Conservation (phyloP, 2,888 invertebrate species). For the Neocrepidodera transversa region DNA sequence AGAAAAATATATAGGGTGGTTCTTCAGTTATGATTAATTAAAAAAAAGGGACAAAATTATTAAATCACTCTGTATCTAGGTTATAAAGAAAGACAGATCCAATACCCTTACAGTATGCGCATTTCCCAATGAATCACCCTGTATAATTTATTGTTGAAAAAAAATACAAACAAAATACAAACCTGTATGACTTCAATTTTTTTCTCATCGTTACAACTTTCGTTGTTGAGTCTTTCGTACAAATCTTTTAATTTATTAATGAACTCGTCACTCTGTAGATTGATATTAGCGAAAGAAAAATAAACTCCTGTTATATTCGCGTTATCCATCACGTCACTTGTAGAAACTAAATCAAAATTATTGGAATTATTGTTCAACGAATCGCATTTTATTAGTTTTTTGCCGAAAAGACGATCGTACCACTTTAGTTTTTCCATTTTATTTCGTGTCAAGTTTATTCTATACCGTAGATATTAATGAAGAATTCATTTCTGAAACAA, state of each 20-base stretch:
- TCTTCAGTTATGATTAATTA: too few relatives aligned
- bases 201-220: constrained; percentile 51
- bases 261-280: constrained; percentile 72
- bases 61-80: too few relatives aligned
- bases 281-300: constrained; percentile 75
- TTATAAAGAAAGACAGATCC: too few relatives aligned
- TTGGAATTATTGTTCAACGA: constrained; percentile 55
- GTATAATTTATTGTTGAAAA: too few relatives aligned
- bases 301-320: constrained; percentile 70
- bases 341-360: constrained; percentile 61
- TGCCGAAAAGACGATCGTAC: constrained; percentile 69
- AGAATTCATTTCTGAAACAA: constrained; percentile 13
- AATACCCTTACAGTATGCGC: too few relatives aligned
- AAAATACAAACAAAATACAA: background rate
- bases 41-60: too few relatives aligned
- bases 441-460: background rate
- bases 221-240: constrained; percentile 60
- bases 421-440: constrained; percentile 60
- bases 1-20: too few relatives aligned
- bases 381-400: constrained; percentile 64
- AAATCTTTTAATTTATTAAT: constrained; percentile 69
- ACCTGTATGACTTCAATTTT: constrained; percentile 72
- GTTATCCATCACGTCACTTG: constrained; percentile 63
- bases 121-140: too few relatives aligned
- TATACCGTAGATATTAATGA: background rate